Evolutionary conservation across 2,888 invertebrate genomes (phyloP), one percentile per base, ranked within the genome.

Genomic region (Polymixis flavicincta): DNA sequence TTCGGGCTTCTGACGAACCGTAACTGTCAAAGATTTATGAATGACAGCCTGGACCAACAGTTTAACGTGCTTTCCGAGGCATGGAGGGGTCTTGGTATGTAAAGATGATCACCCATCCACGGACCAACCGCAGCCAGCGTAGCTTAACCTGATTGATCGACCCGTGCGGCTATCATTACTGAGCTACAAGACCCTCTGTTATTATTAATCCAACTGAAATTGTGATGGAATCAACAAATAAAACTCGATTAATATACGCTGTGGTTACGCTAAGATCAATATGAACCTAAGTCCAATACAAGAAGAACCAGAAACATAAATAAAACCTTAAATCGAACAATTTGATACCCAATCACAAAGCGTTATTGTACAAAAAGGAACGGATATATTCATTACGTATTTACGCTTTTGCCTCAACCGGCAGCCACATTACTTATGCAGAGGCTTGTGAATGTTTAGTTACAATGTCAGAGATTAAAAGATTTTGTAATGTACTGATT

Each of bases 381-480:
- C 19, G 57, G 19, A 48, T 54, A 74, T 70, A 87, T 85, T 68
- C 76, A 83, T 78, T 80, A 85, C 73, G 72, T 78, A 85, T 71
- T 54, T 50, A 60, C 72, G 61, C 60, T 71, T 76, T 77, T 82
- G 76, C 78, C 68, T 78, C 59, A 63, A 71, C 67, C 75, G 59
- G 50, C 28, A 75, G 57, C 54, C 42, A 61, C 55, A 76, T 85
- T 78, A 87, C 42, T 85, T 71, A 87, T 78, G 74, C 71, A 77
- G 59, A 71, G 28, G 66, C 65, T 72, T 69, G 74, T 77, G 63
- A 79, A 74, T 70, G 65, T 74, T 87, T 71, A 66, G 48, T 65
- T 45, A 74, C 68, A 82, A 74, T 82, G 60, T 76, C 22, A 52
- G 28, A 45, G 55, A 69, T 82, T 59, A 81, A 82, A 83, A 85